phyloP scores from a whole-genome alignment of 1,140 invertebrate genomes.

The Hestina assimilis region DNA sequence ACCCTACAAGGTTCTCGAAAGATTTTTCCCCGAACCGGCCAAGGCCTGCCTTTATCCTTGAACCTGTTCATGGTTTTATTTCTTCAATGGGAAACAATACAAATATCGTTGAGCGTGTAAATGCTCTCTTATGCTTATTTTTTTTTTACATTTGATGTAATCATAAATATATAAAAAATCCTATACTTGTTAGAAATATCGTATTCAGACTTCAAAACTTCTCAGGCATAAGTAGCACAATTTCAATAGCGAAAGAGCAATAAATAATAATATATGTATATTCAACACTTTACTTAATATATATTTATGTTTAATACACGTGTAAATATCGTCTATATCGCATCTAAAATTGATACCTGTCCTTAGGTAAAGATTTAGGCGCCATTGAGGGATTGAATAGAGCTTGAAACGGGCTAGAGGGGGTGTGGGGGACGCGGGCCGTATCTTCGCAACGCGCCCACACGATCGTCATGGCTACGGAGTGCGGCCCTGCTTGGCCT shows the following conservation, averaged over 20 bases:
- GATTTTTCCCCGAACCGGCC: constrained; percentile 26
- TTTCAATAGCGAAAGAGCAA: too few relatives aligned
- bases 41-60: constrained; percentile 17
- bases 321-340: constrained; percentile 5
- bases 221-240: too few relatives aligned
- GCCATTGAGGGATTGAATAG: constrained; percentile 70
- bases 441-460: constrained; percentile 69
- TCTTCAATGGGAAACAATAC: constrained; percentile 16
- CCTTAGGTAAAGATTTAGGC: constrained; percentile 59
- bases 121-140: constrained; percentile 7
- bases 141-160: too few relatives aligned
- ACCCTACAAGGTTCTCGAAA: constrained; percentile 11
- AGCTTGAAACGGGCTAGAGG: constrained; percentile 48
- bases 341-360: constrained; percentile 37
- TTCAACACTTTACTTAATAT: too few relatives aligned
- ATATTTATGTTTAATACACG: too few relatives aligned
- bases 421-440: constrained; percentile 13
- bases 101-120: constrained; percentile 17
- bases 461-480: constrained; percentile 68
- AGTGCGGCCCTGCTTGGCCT: constrained; percentile 74
- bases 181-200: too few relatives aligned
- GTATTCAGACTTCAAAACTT: too few relatives aligned
- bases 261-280: too few relatives aligned
- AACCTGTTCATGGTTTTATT: constrained; percentile 19
- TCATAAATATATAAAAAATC: neutral